These are phyloP conservation scores for Camponotus fellah DNA, from an alignment of 2,888 invertebrate species.

Conservation along the genomic window DNA sequence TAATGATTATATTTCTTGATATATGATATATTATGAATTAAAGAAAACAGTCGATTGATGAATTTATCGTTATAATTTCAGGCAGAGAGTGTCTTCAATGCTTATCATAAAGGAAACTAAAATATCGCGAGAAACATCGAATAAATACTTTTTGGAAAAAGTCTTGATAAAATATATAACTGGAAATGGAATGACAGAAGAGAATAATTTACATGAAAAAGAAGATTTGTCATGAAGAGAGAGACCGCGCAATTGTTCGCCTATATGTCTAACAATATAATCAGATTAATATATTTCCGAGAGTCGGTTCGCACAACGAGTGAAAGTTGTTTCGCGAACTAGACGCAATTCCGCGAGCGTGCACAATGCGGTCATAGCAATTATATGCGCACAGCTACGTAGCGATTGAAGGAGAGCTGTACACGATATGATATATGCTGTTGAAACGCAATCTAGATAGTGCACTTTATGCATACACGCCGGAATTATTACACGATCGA, in stretches of 20 bases:
- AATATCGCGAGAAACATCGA: not conserved
- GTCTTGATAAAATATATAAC: not conserved
- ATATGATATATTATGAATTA: not conserved
- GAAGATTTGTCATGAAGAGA: not conserved
- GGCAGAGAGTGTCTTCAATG: not conserved
- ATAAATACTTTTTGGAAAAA: not conserved
- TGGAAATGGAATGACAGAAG: not conserved
- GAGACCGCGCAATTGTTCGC: not conserved
- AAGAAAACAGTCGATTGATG: not conserved
- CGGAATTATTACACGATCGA: conserved; percentile 38
- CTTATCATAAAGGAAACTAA: not conserved
- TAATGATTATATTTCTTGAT: too few species aligned
- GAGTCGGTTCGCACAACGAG: conserved; percentile 49
- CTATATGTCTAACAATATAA: not conserved
- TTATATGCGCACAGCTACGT: conserved; percentile 42
- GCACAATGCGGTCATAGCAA: conserved; percentile 55
- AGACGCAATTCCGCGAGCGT: conserved; percentile 52
- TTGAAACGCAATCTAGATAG: conserved; percentile 39
- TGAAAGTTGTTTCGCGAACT: conserved; percentile 65
- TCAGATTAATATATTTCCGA: conserved; percentile 35
- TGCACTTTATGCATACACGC: conserved; percentile 8
- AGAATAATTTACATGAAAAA: not conserved
- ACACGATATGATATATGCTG: conserved; percentile 37
- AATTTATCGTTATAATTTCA: not conserved
- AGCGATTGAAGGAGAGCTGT: conserved; percentile 47